Percentiles rank a stretch among this genome's conserved stretches.
phyloP scores from a whole-genome alignment of 2,797 vertebrate species.

The Miichthys miiuy region DNA sequence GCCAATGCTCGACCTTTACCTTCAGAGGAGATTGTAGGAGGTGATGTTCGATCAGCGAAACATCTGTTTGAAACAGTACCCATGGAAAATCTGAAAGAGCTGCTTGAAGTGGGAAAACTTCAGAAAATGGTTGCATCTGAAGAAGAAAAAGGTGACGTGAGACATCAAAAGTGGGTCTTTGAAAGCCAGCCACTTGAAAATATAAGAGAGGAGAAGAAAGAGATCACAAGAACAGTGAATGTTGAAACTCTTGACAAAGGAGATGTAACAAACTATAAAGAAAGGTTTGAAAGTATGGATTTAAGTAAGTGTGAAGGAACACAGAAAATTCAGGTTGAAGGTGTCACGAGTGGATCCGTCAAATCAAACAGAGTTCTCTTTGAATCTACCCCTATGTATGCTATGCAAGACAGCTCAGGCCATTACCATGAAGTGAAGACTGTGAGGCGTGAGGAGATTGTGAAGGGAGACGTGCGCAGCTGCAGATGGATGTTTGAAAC shows the following conservation, averaged over 20 bases:
- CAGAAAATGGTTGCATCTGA: conserved; percentile 86
- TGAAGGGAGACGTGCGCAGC: conserved; percentile 92
- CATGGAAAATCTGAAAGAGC: conserved; percentile 90
- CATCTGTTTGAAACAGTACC: conserved; percentile 92
- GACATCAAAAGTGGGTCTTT: conserved; percentile 92
- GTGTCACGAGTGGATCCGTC: conserved; percentile 90
- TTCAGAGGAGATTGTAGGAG: conserved; percentile 90
- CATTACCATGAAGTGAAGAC: conserved; percentile 95
- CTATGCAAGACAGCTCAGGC: conserved; percentile 92
- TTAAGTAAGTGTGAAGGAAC: conserved; percentile 88
- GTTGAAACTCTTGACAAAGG: conserved; percentile 91
- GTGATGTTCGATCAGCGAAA: conserved; percentile 89
- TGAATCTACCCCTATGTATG: conserved; percentile 93
- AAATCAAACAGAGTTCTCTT: conserved; percentile 92
- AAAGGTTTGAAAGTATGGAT: conserved; percentile 91
- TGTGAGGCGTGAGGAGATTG: conserved; percentile 92
- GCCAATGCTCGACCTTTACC: conserved; percentile 77
- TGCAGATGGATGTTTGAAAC: conserved; percentile 98
- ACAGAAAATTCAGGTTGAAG: conserved; percentile 91
- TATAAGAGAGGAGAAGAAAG: conserved; percentile 91
- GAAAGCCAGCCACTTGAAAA: conserved; percentile 92
- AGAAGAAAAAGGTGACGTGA: conserved; percentile 92
- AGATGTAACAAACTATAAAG: conserved; percentile 90
- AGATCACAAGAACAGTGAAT: conserved; percentile 87
- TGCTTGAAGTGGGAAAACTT: conserved; percentile 88